Base-by-base conservation (phyloP, 92 coral and sea anemone species). In the Siderastrea siderea region DNA sequence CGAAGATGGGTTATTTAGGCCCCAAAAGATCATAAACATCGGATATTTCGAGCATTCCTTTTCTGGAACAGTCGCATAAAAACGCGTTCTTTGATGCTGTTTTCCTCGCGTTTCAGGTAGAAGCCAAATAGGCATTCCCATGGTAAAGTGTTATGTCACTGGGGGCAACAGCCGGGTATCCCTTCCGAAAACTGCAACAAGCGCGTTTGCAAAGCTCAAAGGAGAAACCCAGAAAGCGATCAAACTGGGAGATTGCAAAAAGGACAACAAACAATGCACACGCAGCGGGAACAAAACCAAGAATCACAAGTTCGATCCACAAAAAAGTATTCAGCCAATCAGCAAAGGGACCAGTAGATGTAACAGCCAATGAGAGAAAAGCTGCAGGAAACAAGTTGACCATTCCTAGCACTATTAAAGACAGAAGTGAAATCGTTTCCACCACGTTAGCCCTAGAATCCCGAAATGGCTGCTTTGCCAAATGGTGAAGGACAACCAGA, bases 401-500 rank as follows among this genome's bases (percentile, higher is more conserved):
- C 19, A 84, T 83, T 47, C 90, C 94, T 60, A 94, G 49, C 50
- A 78, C 82, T 44, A 90, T 83, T 64, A 92, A 75, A 57, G 67
- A 52, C 46, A 87, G 74, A 26, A 94, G 82, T 4, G 98, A 94
- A 11, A 87, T 74, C 17, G 91, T 63, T 78, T 94, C 98, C 16
- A 74, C 70, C 46, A 11, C 15, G 77, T 94, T 92, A 72, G 92
- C 92, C 48, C 80, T 80, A 3, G 77, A 47, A 46, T 84, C 78
- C 54, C 79, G 92, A 77, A 92, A 94, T 38, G 95, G 95, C 11
- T 85, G 86, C 68, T 71, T 82, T 51, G 45, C 71, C 12, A 60
- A 45, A 73, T 94, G 97, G 64, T 94, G 97, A 75, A 89, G 75
- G 7, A 92, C 85, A 72, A 88, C 83, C 62, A 83, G 76, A 15